Evolutionary conservation across 1,140 invertebrate genomes (phyloP).

Genomic region (Bombus impatiens): DNA sequence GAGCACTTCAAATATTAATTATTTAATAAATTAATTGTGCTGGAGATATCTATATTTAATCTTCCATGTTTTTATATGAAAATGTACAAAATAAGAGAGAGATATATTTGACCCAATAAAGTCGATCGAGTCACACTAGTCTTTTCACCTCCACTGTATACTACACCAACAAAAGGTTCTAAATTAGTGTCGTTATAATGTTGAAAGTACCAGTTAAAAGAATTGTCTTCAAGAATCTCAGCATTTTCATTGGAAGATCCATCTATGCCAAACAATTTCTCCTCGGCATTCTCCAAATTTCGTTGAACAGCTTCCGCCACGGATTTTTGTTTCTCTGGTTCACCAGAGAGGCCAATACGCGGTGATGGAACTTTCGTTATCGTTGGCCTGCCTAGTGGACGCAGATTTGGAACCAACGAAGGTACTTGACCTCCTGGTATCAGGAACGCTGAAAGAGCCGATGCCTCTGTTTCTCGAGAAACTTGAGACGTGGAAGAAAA

Average conservation of each 20-base stretch:
- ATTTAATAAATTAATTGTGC: conserved; percentile 17
- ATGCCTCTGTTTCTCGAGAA: conserved; percentile 71
- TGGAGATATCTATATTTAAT: conserved; percentile 18
- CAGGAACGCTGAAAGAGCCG: conserved; percentile 83
- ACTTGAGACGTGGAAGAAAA: conserved; percentile 42
- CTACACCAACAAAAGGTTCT: conserved; percentile 85
- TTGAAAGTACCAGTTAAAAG: conserved; percentile 89
- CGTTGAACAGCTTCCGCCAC: conserved; percentile 39
- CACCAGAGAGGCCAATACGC: conserved; percentile 67
- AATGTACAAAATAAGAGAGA: conserved; percentile 30
- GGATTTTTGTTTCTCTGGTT: conserved; percentile 49
- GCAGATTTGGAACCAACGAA: conserved; percentile 57
- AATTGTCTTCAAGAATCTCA: conserved; percentile 77
- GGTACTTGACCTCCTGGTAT: conserved; percentile 84
- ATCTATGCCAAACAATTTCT: conserved; percentile 36
- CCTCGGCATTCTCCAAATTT: conserved; percentile 29
- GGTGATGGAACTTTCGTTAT: conserved; percentile 86
- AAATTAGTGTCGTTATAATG: conserved; percentile 89
- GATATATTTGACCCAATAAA: conserved; percentile 46
- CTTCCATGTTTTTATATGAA: conserved; percentile 33
- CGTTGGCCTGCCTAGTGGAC: conserved; percentile 82
- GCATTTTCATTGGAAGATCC: conserved; percentile 56
- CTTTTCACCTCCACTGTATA: conserved; percentile 64
- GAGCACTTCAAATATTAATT: neutral
- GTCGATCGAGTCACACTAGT: conserved; percentile 44